Base-by-base conservation (phyloP, 2,888 invertebrate genomes). In the Melipona beecheii region DNA sequence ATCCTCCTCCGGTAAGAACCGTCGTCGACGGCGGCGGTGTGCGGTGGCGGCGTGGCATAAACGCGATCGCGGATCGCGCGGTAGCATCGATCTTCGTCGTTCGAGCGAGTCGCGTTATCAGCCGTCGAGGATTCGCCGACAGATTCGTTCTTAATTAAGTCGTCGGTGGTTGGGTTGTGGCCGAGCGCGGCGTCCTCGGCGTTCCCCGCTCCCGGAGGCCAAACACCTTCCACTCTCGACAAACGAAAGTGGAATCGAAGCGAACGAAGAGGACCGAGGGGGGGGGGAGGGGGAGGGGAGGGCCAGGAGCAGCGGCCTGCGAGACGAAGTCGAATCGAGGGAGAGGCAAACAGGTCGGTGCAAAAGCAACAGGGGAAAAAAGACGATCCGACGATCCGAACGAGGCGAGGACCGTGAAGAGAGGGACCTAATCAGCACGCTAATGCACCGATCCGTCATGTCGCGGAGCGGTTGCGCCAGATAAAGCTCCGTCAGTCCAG, bases 371-470 rank as follows among this genome's bases (percentile, higher is more conserved):
- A 60, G 64, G 62, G 13, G 65, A 71, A 66, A 65, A 52, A 36
- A 62, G 65, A n/a, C 43, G 65, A n/a, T 54, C 31, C 56, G 62
- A 21, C 43, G 65, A n/a, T 54, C 70, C 70, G 72, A 54, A 75
- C 69, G 78, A 82, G 36, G 36, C 36, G 36, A 81, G 86, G 75
- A 56, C 83, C 80, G 58, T 65, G 74, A 52, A 72, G 77, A 71
- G 71, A 70, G 82, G 86, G 27, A 71, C 82, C 91, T 93, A 93
- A 93, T 93, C 93, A 91, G 89, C 86, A 70, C 87, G 88, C 92
- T 93, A 93, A 93, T 93, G 93, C 91, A 92, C 78, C 92, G 92
- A 93, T 93, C 92, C 90, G 93, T 93, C 93, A 93, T 93, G 91
- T 91, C 88, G 86, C 87, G 86, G 79, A 73, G 81, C 87, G 87